Evolutionary conservation across 2,797 vertebrate species (phyloP), one percentile per base, ranked within the genome.

Genomic region (Tachyglossus aculeatus): DNA sequence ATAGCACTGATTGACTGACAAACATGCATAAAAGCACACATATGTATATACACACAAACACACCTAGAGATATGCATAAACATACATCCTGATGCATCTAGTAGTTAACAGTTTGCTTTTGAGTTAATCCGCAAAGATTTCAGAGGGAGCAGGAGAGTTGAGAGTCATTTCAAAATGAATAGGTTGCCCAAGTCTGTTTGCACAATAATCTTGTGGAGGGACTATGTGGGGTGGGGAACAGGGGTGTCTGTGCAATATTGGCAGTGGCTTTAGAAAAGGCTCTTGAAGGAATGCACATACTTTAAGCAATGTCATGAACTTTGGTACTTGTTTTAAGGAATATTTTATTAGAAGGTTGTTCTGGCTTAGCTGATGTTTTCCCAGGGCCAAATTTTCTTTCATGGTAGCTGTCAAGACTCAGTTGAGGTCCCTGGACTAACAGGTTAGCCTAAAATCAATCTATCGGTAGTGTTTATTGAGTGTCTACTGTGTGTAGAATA

Each of bases 261-360:
- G n/a, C n/a, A n/a, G n/a, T n/a, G n/a, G n/a, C n/a, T n/a, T n/a
- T n/a, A n/a, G n/a, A n/a, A 58, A 75, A 57, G 27, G 41, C 50
- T 64, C 78, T 71, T 73, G 45, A 34, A 73, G 72, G n/a, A n/a
- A n/a, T n/a, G n/a, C n/a, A n/a, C n/a, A 62, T 13, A 58, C 29
- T 78, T 43, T 72, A 77, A 74, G 69, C 57, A 74, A 67, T 54
- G 24, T 31, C 32, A 62, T 81, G 77, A 80, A 74, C 55, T 37
- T 81, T 53, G 47, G 53, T 61, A 43, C 31, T 69, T 66, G 36
- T 61, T 81, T 78, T 67, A 39, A 83, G 56, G 60, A 53, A 21
- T 45, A 80, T 76, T 81, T 84, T 69, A 13, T 27, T 18, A 27
- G n/a, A 48, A 48, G 45, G 31, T 5, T 29, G 29, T 47, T 19